Conservation (phyloP, 2,888 invertebrate genomes). For the Piscicola geometra region DNA sequence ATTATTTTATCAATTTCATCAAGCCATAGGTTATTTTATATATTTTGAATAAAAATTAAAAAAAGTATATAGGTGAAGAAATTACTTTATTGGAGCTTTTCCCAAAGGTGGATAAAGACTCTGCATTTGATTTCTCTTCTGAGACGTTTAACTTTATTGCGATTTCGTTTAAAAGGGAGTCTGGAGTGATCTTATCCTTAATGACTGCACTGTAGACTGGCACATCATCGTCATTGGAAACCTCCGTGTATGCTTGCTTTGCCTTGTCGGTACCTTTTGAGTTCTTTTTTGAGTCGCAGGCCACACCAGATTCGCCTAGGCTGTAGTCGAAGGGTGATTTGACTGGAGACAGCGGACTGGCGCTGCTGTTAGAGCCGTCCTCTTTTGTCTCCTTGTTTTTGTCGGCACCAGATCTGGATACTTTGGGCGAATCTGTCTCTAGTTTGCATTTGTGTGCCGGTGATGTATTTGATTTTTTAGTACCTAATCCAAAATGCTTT, state of each 20-base stretch:
- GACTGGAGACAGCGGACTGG: constrained; percentile 21
- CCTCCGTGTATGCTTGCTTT: not conserved
- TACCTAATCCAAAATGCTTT: constrained; percentile 34
- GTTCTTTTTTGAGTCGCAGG: not conserved
- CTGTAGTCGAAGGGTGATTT: constrained; percentile 23
- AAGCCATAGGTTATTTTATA: no score
- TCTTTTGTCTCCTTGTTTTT: constrained; percentile 16
- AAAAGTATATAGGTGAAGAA: no score
- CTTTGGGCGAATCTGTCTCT: constrained; percentile 26
- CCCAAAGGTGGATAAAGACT: constrained; percentile 27
- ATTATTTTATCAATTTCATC: no score
- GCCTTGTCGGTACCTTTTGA: not conserved
- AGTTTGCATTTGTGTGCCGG: constrained; percentile 30
- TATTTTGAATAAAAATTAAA: no score
- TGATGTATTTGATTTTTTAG: constrained; percentile 28
- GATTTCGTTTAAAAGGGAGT: constrained; percentile 27
- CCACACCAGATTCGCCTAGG: not conserved
- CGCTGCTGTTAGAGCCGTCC: constrained; percentile 8
- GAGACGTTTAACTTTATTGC: constrained; percentile 20
- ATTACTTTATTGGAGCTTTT: constrained; percentile 1
- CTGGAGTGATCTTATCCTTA: constrained; percentile 29
- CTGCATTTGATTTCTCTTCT: constrained; percentile 17
- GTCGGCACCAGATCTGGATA: not conserved
- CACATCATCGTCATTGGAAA: not conserved
- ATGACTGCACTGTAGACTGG: constrained; percentile 34